phyloP scores from a whole-genome alignment of 2,888 invertebrate genomes.

The Crioceris asparagi region DNA sequence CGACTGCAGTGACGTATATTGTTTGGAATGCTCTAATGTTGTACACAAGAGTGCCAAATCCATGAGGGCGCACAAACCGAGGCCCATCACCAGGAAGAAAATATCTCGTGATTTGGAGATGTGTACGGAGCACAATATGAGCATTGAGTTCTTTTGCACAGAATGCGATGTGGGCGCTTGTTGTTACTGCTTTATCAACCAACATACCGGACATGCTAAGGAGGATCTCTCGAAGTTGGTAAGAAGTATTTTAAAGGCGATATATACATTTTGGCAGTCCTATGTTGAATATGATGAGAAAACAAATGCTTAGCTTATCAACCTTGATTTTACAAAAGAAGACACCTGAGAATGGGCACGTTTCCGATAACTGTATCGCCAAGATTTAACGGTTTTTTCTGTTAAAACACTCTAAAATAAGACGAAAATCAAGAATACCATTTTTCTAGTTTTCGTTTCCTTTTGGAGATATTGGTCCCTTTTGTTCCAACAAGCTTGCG shows the following conservation, averaged over 20 bases:
- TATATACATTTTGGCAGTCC: background rate
- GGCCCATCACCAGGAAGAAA: conserved; percentile 9
- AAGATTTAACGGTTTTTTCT: too few species aligned
- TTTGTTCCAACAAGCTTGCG: too few species aligned
- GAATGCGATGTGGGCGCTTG: conserved; percentile 35
- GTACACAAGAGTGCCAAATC: conserved; percentile 34
- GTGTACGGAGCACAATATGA: conserved; percentile 27
- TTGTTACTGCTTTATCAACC: conserved; percentile 35
- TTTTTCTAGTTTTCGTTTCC: too few species aligned
- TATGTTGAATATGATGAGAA: conserved; percentile 14
- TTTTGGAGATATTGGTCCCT: too few species aligned
- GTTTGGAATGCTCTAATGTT: conserved; percentile 23
- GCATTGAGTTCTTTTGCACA: conserved; percentile 35
- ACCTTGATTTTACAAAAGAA: too few species aligned
- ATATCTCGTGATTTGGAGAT: conserved; percentile 18
- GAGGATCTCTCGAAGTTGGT: conserved; percentile 31
- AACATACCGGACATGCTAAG: conserved; percentile 33
- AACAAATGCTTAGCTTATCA: too few species aligned
- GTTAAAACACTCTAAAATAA: too few species aligned
- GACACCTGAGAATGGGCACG: too few species aligned
- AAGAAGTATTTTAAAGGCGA: conserved; percentile 17
- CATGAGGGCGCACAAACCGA: conserved; percentile 28
- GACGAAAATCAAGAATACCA: too few species aligned
- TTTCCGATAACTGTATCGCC: too few species aligned
- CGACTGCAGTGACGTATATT: conserved; percentile 30